Conservation (phyloP, 2,888 invertebrate genomes). For the Lordiphosa fenestrarum region DNA sequence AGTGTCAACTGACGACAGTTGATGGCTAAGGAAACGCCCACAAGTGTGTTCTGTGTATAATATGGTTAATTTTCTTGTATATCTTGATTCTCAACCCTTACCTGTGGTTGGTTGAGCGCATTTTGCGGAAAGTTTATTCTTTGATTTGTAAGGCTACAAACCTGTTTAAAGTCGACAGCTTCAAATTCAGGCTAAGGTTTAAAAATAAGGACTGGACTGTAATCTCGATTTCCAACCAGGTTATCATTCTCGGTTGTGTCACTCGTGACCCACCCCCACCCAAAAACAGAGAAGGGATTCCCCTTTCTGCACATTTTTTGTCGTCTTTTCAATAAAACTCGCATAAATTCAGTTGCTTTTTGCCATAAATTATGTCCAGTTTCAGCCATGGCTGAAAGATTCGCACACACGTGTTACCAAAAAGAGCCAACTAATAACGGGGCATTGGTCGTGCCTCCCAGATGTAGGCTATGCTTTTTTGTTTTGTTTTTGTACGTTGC, state of each 20-base stretch:
- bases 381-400: constrained; percentile 41
- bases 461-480: constrained; percentile 50
- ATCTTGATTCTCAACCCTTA: no score
- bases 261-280: constrained; percentile 15
- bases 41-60: constrained; percentile 60
- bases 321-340: constrained; percentile 38
- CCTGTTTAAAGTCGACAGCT: no score
- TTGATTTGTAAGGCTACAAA: no score
- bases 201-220: no score
- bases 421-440: constrained; percentile 58
- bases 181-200: no score
- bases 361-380: constrained; percentile 66
- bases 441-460: constrained; percentile 56
- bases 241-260: constrained; percentile 4
- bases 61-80: constrained; percentile 51
- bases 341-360: constrained; percentile 56
- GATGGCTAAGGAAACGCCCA: constrained; percentile 60
- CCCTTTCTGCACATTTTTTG: constrained; percentile 15
- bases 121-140: no score
- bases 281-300: background rate
- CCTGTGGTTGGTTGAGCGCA: no score
- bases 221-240: background rate
- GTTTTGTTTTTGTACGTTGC: constrained; percentile 28
- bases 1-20: constrained; percentile 46
- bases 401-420: constrained; percentile 62